Conservation (phyloP, 2,888 invertebrate genomes). For the Macaria liturata region DNA sequence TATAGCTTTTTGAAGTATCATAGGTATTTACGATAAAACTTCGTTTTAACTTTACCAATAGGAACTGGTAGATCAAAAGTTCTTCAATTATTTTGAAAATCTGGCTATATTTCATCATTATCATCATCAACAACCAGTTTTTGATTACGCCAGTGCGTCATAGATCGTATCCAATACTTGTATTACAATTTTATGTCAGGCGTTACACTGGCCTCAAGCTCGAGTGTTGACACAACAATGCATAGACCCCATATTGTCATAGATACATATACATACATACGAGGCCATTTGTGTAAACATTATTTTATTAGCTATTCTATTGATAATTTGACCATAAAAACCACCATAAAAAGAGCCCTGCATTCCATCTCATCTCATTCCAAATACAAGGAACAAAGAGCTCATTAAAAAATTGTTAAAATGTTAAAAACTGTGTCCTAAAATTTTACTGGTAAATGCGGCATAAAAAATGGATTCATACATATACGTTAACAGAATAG, state of each 20-base stretch:
- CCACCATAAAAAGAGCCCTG: slow-evolving; percentile 35
- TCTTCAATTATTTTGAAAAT: no score
- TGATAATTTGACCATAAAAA: slow-evolving; percentile 38
- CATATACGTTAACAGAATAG: slow-evolving; percentile 47
- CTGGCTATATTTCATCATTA: no score
- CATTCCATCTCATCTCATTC: slow-evolving; percentile 18
- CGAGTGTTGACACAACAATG: slow-evolving; percentile 26
- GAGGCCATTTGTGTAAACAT: slow-evolving; percentile 54
- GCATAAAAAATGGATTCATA: slow-evolving; percentile 43
- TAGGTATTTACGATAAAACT: no score
- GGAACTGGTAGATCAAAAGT: no score
- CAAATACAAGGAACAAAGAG: slow-evolving; percentile 17
- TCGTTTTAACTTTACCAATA: no score
- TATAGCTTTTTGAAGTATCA: not conserved
- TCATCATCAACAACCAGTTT: no score
- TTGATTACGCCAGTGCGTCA: no score
- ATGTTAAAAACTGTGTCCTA: slow-evolving; percentile 15
- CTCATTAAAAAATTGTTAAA: slow-evolving; percentile 30
- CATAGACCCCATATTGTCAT: slow-evolving; percentile 25
- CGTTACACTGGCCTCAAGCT: slow-evolving; percentile 26
- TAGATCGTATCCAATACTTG: no score
- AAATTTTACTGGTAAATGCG: slow-evolving; percentile 39
- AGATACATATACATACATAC: slow-evolving; percentile 33
- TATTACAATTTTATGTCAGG: slow-evolving; percentile 16
- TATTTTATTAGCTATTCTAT: slow-evolving; percentile 57